Evolutionary conservation across 23 tunicate genomes (phyloP).

Genomic region (Styela clava): DNA sequence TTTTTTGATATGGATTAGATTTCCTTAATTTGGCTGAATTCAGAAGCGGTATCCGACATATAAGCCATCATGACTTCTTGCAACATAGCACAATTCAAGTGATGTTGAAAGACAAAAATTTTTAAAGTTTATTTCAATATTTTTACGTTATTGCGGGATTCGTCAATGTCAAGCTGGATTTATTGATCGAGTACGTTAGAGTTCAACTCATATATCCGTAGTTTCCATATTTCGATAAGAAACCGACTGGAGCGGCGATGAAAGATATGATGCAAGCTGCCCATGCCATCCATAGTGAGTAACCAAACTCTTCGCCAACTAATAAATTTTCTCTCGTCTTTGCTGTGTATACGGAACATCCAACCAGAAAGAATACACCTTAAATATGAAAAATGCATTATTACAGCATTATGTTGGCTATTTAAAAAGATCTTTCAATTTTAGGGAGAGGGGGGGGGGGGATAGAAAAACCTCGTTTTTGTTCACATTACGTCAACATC

Average conservation of each 20-base stretch:
- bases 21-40: too few species aligned
- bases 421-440: background rate
- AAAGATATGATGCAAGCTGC: slow-evolving; percentile 35
- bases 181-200: too few species aligned
- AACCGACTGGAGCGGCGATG: slow-evolving; percentile 28
- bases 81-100: too few species aligned
- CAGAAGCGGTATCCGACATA: too few species aligned
- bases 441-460: too few species aligned
- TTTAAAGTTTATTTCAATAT: too few species aligned
- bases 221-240: slow-evolving; percentile 25
- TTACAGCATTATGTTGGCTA: background rate
- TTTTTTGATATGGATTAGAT: too few species aligned
- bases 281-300: slow-evolving; percentile 83
- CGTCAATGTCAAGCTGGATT: too few species aligned
- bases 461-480: too few species aligned
- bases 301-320: slow-evolving; percentile 38
- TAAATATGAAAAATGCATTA: background rate
- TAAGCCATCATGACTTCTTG: too few species aligned
- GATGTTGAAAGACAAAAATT: too few species aligned
- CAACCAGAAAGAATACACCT: slow-evolving; percentile 57
- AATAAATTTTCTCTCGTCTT: background rate
- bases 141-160: too few species aligned
- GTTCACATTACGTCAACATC: background rate
- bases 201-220: background rate
- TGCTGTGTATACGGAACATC: slow-evolving; percentile 62